Conservation (phyloP, 2,113 vertebrate species). For the Ciconia maguari region DNA sequence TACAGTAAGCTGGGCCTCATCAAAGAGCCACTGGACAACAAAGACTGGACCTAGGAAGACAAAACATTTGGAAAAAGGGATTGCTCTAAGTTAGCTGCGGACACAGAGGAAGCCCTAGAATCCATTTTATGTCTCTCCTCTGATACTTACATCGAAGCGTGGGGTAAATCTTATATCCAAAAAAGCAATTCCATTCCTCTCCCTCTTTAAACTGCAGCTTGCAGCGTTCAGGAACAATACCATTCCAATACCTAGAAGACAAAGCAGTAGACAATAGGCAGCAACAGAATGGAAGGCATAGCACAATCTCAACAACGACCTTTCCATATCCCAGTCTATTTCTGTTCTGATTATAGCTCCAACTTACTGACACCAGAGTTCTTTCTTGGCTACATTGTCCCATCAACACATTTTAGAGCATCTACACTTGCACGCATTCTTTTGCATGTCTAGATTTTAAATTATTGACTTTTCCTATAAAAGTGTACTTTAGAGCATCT, state of each 20-base stretch:
- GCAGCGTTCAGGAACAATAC: conserved; percentile 90
- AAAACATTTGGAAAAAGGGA: background rate
- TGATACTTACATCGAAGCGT: conserved; percentile 89
- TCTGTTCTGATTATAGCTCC: background rate
- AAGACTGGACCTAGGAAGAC: conserved; percentile 87
- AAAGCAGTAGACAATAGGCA: background rate
- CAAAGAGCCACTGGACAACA: conserved; percentile 97
- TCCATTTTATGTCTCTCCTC: background rate
- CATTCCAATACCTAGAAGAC: conserved; percentile 89
- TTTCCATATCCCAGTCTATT: background rate
- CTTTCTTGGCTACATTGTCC: background rate
- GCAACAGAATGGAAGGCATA: background rate
- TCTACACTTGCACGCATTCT: background rate
- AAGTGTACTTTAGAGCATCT: background rate
- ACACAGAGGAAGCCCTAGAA: background rate
- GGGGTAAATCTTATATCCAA: conserved; percentile 95
- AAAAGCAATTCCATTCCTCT: conserved; percentile 98
- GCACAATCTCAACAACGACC: background rate
- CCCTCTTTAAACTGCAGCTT: conserved; percentile 85
- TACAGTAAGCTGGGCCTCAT: conserved; percentile 94
- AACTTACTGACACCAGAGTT: background rate
- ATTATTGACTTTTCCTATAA: background rate
- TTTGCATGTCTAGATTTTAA: background rate
- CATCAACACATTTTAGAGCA: background rate
- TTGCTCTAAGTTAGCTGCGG: background rate